Percentiles rank a stretch among this genome's conserved stretches.
phyloP scores from a whole-genome alignment of 92 coral and sea anemone species.

The Nematostella vectensis region DNA sequence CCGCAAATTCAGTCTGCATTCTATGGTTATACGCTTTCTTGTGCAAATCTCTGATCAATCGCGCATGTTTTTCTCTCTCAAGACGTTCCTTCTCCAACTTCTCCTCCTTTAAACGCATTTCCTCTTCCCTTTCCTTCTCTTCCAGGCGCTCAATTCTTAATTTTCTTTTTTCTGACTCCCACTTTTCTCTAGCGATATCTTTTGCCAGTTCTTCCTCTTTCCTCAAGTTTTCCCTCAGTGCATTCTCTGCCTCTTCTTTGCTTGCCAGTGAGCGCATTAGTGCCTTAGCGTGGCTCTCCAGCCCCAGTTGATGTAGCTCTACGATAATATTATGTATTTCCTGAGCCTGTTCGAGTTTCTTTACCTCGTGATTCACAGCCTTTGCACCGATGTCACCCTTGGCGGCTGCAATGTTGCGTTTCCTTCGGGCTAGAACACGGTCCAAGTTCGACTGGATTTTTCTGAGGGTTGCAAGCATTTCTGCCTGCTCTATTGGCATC shows the following conservation, averaged over 20 bases:
- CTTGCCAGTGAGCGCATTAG: conserved; percentile 34
- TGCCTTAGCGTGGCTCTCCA: conserved; percentile 26
- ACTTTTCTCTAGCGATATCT: conserved; percentile 5
- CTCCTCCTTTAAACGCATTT: conserved; percentile 20
- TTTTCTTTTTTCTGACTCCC: conserved; percentile 27
- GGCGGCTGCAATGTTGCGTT: conserved; percentile 44
- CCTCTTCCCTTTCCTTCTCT: conserved; percentile 22
- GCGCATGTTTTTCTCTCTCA: conserved; percentile 30
- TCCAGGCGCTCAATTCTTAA: conserved; percentile 33
- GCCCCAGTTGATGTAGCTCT: conserved; percentile 37
- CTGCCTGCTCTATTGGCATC: conserved; percentile 11
- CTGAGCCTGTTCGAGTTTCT: conserved; percentile 45
- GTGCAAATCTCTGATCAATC: conserved; percentile 32
- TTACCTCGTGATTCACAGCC: conserved; percentile 39
- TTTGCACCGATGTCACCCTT: conserved; percentile 50
- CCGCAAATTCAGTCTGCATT: conserved; percentile 28
- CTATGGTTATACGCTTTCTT: conserved; percentile 36
- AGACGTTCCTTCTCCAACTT: conserved; percentile 17
- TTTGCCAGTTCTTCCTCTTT: conserved; percentile 26
- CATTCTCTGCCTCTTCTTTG: conserved; percentile 43
- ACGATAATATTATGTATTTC: conserved; percentile 47
- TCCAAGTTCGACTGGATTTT: conserved; percentile 55
- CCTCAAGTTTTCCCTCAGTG: conserved; percentile 21
- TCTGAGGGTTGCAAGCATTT: conserved; percentile 45
- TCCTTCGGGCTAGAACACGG: conserved; percentile 51